Evolutionary conservation across 2,113 vertebrate species (phyloP).

Genomic region (Raja brachyura): DNA sequence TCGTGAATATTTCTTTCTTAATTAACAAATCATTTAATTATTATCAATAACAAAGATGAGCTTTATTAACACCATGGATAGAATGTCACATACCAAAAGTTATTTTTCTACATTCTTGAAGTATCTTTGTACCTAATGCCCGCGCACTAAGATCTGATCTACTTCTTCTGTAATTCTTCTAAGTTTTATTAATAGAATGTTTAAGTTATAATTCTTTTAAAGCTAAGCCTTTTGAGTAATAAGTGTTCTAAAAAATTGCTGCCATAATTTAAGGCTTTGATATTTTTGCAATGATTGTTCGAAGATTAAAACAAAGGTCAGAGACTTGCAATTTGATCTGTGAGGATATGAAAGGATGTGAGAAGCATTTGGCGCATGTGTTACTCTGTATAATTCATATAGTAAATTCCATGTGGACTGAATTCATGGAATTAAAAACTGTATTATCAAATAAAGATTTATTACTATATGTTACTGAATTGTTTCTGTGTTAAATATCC

Average conservation of each 20-base stretch:
- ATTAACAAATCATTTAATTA: constrained; percentile 16
- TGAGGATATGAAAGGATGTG: constrained; percentile 59
- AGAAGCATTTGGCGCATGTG: constrained; percentile 67
- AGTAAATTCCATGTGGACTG: constrained; percentile 49
- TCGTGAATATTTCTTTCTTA: constrained; percentile 22
- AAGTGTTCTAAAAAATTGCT: constrained; percentile 53
- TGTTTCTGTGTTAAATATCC: background rate
- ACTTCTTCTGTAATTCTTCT: constrained; percentile 32
- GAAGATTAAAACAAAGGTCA: constrained; percentile 49
- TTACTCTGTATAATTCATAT: constrained; percentile 69
- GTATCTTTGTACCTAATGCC: constrained; percentile 29
- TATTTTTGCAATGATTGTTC: constrained; percentile 53
- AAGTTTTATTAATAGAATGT: constrained; percentile 25
- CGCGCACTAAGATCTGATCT: constrained; percentile 31
- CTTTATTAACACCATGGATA: constrained; percentile 14
- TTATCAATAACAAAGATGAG: constrained; percentile 24
- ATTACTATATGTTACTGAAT: constrained; percentile 21
- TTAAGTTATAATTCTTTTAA: constrained; percentile 42
- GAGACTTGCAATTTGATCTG: constrained; percentile 58
- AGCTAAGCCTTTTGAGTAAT: constrained; percentile 59
- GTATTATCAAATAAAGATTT: constrained; percentile 73
- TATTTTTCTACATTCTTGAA: constrained; percentile 38
- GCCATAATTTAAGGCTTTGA: constrained; percentile 68
- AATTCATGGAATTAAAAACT: constrained; percentile 72
- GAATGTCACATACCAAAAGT: constrained; percentile 34